A percentile compares a stretch with the other conserved stretches of the same genome.
Conservation (phyloP, 2,797 vertebrate genomes). For the Hydrolagus colliei region DNA sequence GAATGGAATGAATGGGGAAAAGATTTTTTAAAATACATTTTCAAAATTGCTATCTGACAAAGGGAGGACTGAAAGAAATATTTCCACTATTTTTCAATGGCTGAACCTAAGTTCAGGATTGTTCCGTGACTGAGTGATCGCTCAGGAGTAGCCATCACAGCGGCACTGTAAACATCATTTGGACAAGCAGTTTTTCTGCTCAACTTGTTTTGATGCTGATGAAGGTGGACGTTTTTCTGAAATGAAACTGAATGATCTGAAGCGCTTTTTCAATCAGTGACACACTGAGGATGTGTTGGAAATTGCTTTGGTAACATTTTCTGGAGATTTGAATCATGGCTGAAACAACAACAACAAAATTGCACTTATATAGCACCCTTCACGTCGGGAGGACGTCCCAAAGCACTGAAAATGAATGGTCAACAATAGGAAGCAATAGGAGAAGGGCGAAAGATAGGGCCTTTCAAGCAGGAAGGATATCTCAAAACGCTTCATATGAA, state of each 20-base stretch:
- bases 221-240: constrained; percentile 61
- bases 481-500: too few relatives aligned
- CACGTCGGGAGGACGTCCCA: too few relatives aligned
- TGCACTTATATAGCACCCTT: too few relatives aligned
- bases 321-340: constrained; percentile 26
- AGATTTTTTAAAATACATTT: not conserved
- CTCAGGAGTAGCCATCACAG: constrained; percentile 63
- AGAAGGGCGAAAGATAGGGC: too few relatives aligned
- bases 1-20: not conserved
- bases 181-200: constrained; percentile 71
- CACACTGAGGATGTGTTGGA: constrained; percentile 42
- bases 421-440: too few relatives aligned
- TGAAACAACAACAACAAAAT: too few relatives aligned
- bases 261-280: constrained; percentile 56
- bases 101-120: not conserved
- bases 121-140: constrained; percentile 47
- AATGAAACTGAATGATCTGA: constrained; percentile 63
- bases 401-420: too few relatives aligned
- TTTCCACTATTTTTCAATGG: not conserved
- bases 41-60: not conserved
- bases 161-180: constrained; percentile 68
- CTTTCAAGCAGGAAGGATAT: too few relatives aligned
- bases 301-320: constrained; percentile 45
- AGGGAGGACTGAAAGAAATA: not conserved
- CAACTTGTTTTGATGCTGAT: constrained; percentile 72